Conservation (phyloP, 23 tunicate genomes). For the Trididemnum nubilum region DNA sequence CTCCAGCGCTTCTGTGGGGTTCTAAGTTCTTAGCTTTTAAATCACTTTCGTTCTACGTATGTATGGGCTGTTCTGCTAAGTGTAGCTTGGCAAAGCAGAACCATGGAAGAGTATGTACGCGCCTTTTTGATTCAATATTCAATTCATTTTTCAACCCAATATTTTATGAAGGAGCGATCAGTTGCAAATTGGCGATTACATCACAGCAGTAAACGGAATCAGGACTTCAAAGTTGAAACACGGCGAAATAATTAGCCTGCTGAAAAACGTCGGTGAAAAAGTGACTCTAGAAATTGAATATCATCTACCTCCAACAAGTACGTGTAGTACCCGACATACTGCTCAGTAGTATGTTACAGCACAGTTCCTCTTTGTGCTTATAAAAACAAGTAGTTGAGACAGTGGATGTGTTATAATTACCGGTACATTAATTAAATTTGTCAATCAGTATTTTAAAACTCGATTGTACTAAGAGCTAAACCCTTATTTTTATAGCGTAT, state of each 20-base stretch:
- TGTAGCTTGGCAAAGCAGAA: no score
- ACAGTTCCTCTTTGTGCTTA: not conserved
- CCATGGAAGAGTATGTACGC: no score
- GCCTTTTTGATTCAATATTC: no score
- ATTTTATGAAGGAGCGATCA: constrained; percentile 71
- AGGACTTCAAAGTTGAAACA: constrained; percentile 71
- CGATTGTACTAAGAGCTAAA: no score
- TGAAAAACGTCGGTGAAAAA: constrained; percentile 87
- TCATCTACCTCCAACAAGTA: constrained; percentile 91
- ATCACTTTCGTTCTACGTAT: no score
- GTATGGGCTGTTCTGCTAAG: no score
- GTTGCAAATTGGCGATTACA: constrained; percentile 81
- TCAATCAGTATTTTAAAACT: no score
- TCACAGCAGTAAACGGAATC: constrained; percentile 88
- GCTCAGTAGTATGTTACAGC: not conserved
- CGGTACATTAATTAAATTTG: not conserved
- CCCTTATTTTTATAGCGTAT: no score
- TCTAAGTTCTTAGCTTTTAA: no score
- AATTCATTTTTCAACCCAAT: no score
- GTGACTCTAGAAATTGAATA: constrained; percentile 84
- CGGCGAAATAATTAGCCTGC: constrained; percentile 88
- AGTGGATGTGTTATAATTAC: not conserved
- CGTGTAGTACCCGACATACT: no score
- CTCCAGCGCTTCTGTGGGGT: no score
- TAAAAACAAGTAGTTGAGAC: not conserved